These are phyloP conservation scores for Cephus rjabovi DNA, from an alignment of 2,888 invertebrate genomes.

Conservation along the genomic window DNA sequence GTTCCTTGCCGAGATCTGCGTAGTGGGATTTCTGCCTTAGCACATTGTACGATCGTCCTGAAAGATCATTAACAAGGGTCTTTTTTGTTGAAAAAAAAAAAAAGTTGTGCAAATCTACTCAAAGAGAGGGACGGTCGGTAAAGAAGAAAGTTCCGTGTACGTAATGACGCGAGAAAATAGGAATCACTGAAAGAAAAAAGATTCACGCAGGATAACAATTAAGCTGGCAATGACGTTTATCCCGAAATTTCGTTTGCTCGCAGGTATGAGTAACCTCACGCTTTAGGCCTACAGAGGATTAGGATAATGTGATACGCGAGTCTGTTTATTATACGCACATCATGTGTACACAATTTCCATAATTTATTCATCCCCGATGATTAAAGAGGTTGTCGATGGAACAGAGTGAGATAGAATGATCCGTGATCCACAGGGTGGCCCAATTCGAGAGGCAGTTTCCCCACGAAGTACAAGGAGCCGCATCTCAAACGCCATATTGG, in stretches of 20 bases:
- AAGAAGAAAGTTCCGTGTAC: too few relatives aligned
- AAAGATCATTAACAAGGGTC: not conserved
- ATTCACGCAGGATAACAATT: too few relatives aligned
- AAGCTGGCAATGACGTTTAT: too few relatives aligned
- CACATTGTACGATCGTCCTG: not conserved
- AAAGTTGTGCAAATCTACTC: too few relatives aligned
- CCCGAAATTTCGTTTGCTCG: not conserved
- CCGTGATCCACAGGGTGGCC: not conserved
- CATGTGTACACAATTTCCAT: not conserved
- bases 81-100: too few relatives aligned
- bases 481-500: not conserved
- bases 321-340: not conserved
- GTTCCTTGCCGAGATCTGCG: not conserved
- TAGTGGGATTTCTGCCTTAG: not conserved
- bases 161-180: too few relatives aligned
- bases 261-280: not conserved
- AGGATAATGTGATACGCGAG: not conserved
- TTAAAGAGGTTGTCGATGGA: not conserved
- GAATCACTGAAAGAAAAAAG: too few relatives aligned
- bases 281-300: not conserved
- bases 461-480: not conserved
- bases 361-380: not conserved
- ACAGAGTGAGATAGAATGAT: not conserved
- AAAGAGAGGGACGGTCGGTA: too few relatives aligned
- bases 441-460: not conserved